Conservation (phyloP, 2,113 vertebrate genomes). For the Ardeotis arabs region DNA sequence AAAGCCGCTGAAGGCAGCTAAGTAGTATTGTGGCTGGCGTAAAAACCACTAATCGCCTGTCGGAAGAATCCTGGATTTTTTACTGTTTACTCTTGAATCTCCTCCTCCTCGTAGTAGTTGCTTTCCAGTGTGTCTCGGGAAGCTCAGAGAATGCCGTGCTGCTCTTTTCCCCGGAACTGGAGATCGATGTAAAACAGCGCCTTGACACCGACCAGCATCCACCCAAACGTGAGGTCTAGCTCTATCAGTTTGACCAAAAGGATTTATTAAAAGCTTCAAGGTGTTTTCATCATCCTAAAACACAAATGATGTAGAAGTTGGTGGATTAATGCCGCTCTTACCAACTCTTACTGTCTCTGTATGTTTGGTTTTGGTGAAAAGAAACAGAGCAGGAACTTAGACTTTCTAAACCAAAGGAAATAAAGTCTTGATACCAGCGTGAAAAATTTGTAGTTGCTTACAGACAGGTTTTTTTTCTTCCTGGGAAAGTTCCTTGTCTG, state of each 20-base stretch:
- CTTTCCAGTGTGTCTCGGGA: neutral
- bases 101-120: neutral
- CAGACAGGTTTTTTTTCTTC: neutral
- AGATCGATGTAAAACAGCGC: neutral
- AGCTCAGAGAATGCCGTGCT: neutral
- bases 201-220: neutral
- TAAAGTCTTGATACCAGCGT: neutral
- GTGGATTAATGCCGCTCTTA: neutral
- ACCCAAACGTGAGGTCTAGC: fast-evolving
- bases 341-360: neutral
- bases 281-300: neutral
- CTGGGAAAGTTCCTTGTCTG: conserved; percentile 5
- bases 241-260: neutral
- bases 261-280: neutral
- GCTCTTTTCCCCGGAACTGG: neutral
- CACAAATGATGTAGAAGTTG: neutral
- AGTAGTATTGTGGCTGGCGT: neutral
- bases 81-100: neutral
- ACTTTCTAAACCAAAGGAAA: neutral
- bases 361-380: neutral
- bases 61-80: neutral
- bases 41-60: neutral
- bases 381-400: neutral
- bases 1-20: neutral
- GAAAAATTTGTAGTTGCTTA: neutral